Base-by-base conservation (phyloP, 2,888 invertebrate genomes). In the Caenorhabditis macrosperma region DNA sequence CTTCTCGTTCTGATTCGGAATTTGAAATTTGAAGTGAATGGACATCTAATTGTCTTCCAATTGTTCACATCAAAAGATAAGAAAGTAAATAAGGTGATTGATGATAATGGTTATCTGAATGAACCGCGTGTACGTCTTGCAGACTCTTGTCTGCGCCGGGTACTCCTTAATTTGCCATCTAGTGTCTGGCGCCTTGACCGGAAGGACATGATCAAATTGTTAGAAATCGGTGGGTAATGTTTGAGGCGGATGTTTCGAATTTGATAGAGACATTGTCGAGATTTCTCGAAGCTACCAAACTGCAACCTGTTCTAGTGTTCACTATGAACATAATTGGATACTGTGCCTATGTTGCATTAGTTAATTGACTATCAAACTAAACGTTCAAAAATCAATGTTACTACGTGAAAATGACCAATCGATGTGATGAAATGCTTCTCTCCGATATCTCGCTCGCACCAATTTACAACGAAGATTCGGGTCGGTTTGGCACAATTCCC, bases 11-110 rank as follows among this genome's bases (percentile, higher is more conserved):
- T 38, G 5, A 15, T 9, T 1, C 2, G 17, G 46, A 28, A 60
- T 26, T 44, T 17, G 22, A 41, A 38, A 55, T 17, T 17, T 41
- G 38, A 28, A 50, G 30, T 41, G 60, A 50, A 22, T 61, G 41
- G 24, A 61, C 60, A 71, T 61, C 60, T 15, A 50, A 66, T 59
- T 61, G 33, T 48, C 33, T 38, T 28, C 38, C 35, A 24, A 35
- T 44, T 17, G 44, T 44, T 44, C 44, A 44, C n/a, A 17, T 57
- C 26, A 50, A 22, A 48, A 57, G 64, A 69, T 54, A 57, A 44
- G 55, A 44, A 54, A 50, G 77, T 64, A 77, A 69, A 77, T 77
- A 77, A 50, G 33, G 69, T 77, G 77, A 77, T 77, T 69, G 77
- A 77, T 77, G 77, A 50, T 57, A 66, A 24, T 66, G 50, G 52